A percentile compares a stretch with the other conserved stretches of the same genome.
These are phyloP conservation scores for Hedya salicella DNA, from an alignment of 2,888 invertebrate genomes.

Conservation along the genomic window DNA sequence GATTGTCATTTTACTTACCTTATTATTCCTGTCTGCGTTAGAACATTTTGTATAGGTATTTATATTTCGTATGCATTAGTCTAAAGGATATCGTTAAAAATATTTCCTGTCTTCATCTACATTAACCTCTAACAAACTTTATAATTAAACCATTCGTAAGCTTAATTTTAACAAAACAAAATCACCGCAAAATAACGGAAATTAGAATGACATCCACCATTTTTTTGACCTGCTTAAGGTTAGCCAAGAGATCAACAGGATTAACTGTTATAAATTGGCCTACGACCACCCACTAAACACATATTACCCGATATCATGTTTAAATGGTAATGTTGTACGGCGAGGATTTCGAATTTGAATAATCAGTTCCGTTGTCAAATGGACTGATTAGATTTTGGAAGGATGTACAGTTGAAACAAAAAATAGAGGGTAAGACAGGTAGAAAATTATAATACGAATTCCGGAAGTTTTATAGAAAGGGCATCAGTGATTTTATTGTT, in stretches of 20 bases:
- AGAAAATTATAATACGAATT: constrained; percentile 24
- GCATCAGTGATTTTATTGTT: constrained; percentile 13
- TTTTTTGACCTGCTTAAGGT: constrained; percentile 1
- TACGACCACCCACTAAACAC: background rate
- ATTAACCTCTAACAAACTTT: background rate
- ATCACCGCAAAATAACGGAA: constrained; percentile 27
- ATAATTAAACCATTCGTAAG: constrained; percentile 33
- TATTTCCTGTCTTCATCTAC: background rate
- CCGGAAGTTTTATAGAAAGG: constrained; percentile 21
- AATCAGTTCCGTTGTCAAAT: constrained; percentile 58
- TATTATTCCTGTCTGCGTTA: too few relatives aligned
- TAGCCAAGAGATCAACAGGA: constrained; percentile 17
- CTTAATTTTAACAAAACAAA: constrained; percentile 11
- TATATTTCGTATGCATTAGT: background rate
- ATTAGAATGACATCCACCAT: constrained; percentile 32
- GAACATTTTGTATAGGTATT: too few relatives aligned
- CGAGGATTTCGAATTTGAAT: constrained; percentile 34
- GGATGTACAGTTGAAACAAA: constrained; percentile 33
- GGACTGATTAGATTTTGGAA: constrained; percentile 48
- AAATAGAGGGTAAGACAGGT: constrained; percentile 32
- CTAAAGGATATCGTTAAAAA: constrained; percentile 1
- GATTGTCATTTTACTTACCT: too few relatives aligned
- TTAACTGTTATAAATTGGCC: constrained; percentile 1
- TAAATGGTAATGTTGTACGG: constrained; percentile 8
- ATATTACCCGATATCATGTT: background rate